Base-by-base conservation (phyloP, 2,113 vertebrate genomes). In the Tragelaphus buxtoni region DNA sequence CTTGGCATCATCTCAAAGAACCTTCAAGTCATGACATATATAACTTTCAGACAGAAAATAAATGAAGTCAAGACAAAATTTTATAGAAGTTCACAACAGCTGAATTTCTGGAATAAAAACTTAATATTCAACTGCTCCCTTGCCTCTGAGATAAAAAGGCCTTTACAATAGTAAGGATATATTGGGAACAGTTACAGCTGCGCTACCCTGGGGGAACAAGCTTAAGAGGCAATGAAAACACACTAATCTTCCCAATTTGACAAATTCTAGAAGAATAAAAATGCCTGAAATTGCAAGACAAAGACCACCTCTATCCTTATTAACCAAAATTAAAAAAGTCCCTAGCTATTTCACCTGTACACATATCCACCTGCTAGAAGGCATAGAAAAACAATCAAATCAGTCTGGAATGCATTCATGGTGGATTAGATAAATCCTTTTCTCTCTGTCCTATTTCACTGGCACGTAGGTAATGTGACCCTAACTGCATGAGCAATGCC, bases 1-100 rank as follows among this genome's bases (percentile, higher is more conserved):
- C 24, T n/a, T 22, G 20, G 8, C 61, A 93, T 53, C 79, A 82
- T 55, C 42, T 91, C 76, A 93, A 97, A 92, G 61, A 89, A 72
- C 1, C 58, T 89, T 83, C 81, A 74, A 82, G 26, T 91, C 18
- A 35, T 88, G 10, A 55, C 16, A 80, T 65, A 69, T 1, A 14
- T 24, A 77, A 77, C 58, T 88, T 93, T 63, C 26, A 87, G 39
- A 90, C 1, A 90, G n/a, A 97, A 96, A 94, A 96, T 84, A 95
- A 97, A 86, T 72, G 17, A 96, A 22, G 32, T 24, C 47, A 12
- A 65, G 42, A 76, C 30, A 72, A 60, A 81, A 53, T 30, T 87
- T 94, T 74, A 84, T 14, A 94, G 39, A 87, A 89, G 77, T 56
- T 72, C 51, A 81, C 56, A 79, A 49, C 14, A n/a, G 3, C 22